phyloP scores from a whole-genome alignment of 1,140 invertebrate species.

The Charaxes varanes region DNA sequence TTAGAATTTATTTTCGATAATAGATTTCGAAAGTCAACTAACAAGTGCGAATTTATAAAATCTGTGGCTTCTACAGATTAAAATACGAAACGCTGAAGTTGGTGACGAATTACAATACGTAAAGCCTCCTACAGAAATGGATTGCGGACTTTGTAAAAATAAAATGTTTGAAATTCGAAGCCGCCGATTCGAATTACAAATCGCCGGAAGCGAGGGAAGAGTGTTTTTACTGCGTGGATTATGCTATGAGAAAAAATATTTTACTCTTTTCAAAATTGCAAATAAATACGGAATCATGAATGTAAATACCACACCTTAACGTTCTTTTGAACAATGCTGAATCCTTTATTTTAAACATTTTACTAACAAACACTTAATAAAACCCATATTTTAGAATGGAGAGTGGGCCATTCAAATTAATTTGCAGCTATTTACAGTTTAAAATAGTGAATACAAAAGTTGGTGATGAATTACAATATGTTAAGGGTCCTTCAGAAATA shows the following conservation, averaged over 20 bases:
- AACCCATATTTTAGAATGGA: too few species aligned
- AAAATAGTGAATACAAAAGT: background rate
- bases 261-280: too few species aligned
- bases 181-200: constrained; percentile 3
- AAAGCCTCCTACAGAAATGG: constrained; percentile 1
- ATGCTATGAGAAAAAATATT: background rate
- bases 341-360: too few species aligned
- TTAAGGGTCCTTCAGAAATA: background rate
- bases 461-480: background rate
- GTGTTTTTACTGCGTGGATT: background rate
- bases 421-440: background rate
- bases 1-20: too few species aligned
- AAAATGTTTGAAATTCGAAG: constrained; percentile 2
- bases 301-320: too few species aligned
- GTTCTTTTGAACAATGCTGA: too few species aligned
- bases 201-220: background rate
- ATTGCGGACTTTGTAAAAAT: background rate
- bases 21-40: too few species aligned
- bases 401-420: background rate
- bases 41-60: too few species aligned
- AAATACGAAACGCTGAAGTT: background rate
- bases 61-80: background rate
- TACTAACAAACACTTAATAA: too few species aligned
- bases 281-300: too few species aligned
- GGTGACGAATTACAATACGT: background rate